These are phyloP conservation scores for Phymanthus crucifer DNA, from an alignment of 92 coral and sea anemone genomes.

Conservation along the genomic window DNA sequence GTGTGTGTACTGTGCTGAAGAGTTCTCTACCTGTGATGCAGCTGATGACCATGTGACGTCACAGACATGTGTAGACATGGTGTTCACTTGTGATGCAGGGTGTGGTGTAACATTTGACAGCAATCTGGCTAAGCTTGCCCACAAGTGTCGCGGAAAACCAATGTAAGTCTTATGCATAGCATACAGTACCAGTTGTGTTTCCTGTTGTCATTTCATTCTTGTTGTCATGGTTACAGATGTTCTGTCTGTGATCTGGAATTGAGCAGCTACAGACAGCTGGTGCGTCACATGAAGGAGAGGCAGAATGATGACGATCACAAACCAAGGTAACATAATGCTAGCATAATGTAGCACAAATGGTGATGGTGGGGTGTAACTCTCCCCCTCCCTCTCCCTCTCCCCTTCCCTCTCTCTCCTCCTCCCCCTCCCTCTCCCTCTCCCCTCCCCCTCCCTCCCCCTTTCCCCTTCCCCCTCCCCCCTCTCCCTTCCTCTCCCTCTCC, in stretches of 20 bases:
- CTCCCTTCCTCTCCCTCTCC: too few relatives aligned
- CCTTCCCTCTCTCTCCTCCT: too few relatives aligned
- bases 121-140: constrained; percentile 40
- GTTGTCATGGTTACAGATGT: constrained; percentile 43
- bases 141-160: constrained; percentile 60
- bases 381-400: too few relatives aligned
- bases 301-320: neutral
- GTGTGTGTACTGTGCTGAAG: constrained; percentile 61
- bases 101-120: constrained; percentile 51
- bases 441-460: too few relatives aligned
- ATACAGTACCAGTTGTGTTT: neutral
- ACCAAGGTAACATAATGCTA: constrained; percentile 13
- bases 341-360: neutral
- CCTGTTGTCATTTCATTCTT: neutral
- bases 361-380: too few relatives aligned
- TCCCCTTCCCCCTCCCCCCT: too few relatives aligned
- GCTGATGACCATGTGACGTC: constrained; percentile 54
- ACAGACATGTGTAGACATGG: constrained; percentile 44
- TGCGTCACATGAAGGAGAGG: constrained; percentile 33
- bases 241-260: constrained; percentile 52
- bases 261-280: constrained; percentile 28
- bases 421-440: too few relatives aligned
- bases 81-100: constrained; percentile 41
- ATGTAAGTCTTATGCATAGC: constrained; percentile 37
- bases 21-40: constrained; percentile 31